Conservation (phyloP, 2,113 vertebrate genomes). For the Gymnogyps californianus region DNA sequence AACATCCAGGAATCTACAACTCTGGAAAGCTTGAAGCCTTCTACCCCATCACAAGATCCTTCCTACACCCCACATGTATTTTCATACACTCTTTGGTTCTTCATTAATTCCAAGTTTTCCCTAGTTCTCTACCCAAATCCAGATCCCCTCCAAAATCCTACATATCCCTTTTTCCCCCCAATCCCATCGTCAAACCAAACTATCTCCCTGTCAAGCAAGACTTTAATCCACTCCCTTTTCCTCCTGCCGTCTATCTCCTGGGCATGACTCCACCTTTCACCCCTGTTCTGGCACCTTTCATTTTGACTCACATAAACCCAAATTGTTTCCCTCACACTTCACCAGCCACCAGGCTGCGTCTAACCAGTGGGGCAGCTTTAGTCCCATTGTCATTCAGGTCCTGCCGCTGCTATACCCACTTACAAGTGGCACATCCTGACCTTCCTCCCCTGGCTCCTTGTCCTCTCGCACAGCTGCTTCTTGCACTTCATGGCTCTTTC, state of each 20-base stretch:
- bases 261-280: background rate
- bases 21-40: background rate
- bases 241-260: background rate
- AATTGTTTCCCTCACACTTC: background rate
- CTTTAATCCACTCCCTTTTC: background rate
- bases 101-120: background rate
- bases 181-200: fast-evolving
- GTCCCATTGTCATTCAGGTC: too few relatives aligned
- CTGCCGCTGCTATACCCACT: background rate
- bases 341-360: background rate
- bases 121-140: background rate
- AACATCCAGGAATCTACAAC: background rate
- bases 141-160: background rate
- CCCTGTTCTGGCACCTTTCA: background rate
- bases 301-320: background rate
- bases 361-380: background rate
- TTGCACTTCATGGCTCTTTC: background rate
- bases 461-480: background rate
- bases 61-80: background rate
- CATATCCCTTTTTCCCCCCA: background rate
- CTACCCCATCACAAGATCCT: background rate
- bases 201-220: background rate
- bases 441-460: background rate
- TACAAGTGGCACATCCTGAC: background rate
- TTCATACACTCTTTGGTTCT: background rate